Conservation (phyloP, 2,888 invertebrate species). For the Dendrolimus houi region DNA sequence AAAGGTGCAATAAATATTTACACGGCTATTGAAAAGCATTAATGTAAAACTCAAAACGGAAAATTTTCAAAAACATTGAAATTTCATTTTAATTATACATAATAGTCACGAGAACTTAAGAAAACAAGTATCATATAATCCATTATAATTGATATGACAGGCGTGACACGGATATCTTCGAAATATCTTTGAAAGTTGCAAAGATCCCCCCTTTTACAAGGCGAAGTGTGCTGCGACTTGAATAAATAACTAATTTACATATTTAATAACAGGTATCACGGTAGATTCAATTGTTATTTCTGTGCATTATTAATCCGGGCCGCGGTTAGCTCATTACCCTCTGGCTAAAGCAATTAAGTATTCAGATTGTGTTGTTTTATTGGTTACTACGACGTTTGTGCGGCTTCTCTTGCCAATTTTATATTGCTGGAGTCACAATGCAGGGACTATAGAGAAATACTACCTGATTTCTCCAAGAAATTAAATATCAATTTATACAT, state of each 20-base stretch:
- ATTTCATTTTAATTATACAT: too few relatives aligned
- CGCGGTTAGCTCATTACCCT: constrained; percentile 51
- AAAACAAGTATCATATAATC: constrained; percentile 4
- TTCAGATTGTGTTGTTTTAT: constrained; percentile 38
- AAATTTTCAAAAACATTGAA: too few relatives aligned
- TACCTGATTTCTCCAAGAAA: too few relatives aligned
- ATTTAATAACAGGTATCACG: constrained; percentile 68
- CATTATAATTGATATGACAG: constrained; percentile 23
- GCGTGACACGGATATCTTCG: constrained; percentile 9
- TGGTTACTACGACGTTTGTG: background rate
- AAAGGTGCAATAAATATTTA: too few relatives aligned
- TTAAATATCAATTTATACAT: too few relatives aligned
- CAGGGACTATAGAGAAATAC: too few relatives aligned
- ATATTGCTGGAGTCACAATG: background rate
- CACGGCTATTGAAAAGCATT: too few relatives aligned
- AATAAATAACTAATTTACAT: constrained; percentile 73
- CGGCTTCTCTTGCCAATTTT: background rate
- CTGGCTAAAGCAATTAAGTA: constrained; percentile 52
- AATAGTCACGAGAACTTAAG: background rate
- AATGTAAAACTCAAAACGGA: too few relatives aligned
- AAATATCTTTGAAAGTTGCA: constrained; percentile 27
- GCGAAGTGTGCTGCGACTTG: constrained; percentile 35
- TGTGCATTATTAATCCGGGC: constrained; percentile 55
- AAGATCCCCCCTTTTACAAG: constrained; percentile 35
- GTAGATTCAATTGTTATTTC: constrained; percentile 57